A percentile compares a stretch with the other conserved stretches of the same genome.
Evolutionary conservation across 2,888 invertebrate genomes (phyloP).

Genomic region (Agrenia bidenticulata): DNA sequence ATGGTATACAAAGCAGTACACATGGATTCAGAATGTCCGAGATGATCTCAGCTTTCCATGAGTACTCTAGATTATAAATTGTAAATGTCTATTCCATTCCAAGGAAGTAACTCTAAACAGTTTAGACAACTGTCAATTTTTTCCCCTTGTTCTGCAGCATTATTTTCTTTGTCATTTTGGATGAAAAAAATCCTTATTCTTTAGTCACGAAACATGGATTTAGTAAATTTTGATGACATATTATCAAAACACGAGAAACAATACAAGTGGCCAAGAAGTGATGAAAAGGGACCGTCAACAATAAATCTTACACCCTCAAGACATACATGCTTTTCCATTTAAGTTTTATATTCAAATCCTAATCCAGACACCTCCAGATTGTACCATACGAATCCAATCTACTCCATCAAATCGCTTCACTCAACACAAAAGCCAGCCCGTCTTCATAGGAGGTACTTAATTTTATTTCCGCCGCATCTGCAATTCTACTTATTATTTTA

Average conservation of each 20-base stretch:
- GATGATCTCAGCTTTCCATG: too few species aligned
- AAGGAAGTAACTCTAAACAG: too few species aligned
- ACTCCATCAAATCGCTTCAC: not conserved
- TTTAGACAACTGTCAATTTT: too few species aligned
- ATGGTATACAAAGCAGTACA: too few species aligned
- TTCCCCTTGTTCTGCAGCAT: too few species aligned
- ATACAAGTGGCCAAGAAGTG: conserved; percentile 4
- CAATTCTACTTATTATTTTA: not conserved
- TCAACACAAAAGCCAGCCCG: not conserved
- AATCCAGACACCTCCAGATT: not conserved
- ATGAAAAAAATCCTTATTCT: conserved; percentile 14
- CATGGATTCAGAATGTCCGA: too few species aligned
- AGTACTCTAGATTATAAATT: too few species aligned
- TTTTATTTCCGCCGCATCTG: not conserved
- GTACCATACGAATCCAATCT: not conserved
- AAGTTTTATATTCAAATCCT: not conserved
- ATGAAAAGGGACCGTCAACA: conserved; percentile 18
- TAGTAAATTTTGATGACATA: conserved; percentile 19
- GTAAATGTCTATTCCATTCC: too few species aligned
- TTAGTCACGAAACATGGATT: conserved; percentile 19
- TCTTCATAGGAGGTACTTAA: not conserved
- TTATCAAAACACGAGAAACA: conserved; percentile 23
- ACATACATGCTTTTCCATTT: conserved; percentile 4
- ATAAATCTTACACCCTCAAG: conserved; percentile 3
- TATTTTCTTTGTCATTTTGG: not conserved